A percentile compares a stretch with the other conserved stretches of the same genome.
Conservation (phyloP, 2,113 vertebrate genomes). For the Neoarius graeffei region DNA sequence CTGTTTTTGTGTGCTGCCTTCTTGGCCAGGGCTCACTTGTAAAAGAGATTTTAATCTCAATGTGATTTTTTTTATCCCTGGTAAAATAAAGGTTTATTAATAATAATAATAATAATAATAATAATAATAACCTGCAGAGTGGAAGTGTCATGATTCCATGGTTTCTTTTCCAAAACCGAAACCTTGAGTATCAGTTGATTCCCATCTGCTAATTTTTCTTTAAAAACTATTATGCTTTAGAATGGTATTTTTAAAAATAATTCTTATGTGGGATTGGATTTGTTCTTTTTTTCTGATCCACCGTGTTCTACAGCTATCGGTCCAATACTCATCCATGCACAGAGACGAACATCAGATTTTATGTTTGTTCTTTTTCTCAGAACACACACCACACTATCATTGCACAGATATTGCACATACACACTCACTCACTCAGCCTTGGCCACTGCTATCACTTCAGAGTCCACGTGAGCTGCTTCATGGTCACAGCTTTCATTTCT, state of each 20-base stretch:
- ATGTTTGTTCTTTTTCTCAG: neutral
- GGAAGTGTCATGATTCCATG: too few species aligned
- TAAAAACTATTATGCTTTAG: neutral
- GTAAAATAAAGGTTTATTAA: too few species aligned
- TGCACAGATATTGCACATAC: neutral
- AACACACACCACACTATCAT: neutral
- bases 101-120: too few species aligned
- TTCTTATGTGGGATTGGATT: neutral
- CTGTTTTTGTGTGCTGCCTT: too few species aligned
- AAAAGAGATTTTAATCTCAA: too few species aligned
- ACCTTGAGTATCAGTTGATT: too few species aligned
- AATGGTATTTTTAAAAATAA: neutral
- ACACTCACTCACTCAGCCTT: neutral
- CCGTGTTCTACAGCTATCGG: neutral
- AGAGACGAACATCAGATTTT: neutral
- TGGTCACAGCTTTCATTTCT: neutral
- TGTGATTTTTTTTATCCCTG: too few species aligned
- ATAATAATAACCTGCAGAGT: too few species aligned
- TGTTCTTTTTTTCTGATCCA: too few species aligned
- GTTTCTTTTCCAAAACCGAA: too few species aligned
- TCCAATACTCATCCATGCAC: neutral
- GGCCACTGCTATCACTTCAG: neutral
- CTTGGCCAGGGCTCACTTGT: too few species aligned
- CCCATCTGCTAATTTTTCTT: neutral
- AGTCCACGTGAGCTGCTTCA: conserved; percentile 1